Percentiles rank a stretch among this genome's conserved stretches.
These are phyloP conservation scores for Uria lomvia DNA, from an alignment of 2,113 vertebrate genomes.

Conservation along the genomic window DNA sequence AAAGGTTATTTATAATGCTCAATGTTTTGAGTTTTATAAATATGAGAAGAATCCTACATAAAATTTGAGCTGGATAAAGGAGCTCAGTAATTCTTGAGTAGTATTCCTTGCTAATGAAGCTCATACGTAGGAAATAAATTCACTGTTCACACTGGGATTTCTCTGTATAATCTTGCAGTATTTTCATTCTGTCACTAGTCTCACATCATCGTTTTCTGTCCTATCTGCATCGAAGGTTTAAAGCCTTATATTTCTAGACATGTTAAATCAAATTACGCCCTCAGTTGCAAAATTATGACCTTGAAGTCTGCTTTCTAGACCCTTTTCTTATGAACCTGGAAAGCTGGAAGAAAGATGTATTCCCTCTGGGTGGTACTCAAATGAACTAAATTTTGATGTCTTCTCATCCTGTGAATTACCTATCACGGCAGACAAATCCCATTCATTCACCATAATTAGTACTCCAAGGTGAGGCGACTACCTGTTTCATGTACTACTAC, in stretches of 20 bases:
- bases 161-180: neutral
- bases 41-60: neutral
- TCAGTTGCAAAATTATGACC: neutral
- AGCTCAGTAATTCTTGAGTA: neutral
- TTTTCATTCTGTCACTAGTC: neutral
- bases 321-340: neutral
- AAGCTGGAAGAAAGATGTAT: neutral
- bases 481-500: conserved; percentile 30
- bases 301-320: conserved; percentile 26
- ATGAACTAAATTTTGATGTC: conserved; percentile 41
- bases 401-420: conserved; percentile 29
- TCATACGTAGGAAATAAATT: neutral
- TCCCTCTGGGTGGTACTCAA: conserved; percentile 19
- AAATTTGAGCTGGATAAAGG: neutral
- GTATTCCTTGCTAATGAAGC: neutral
- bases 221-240: neutral
- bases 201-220: neutral
- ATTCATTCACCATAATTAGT: conserved; percentile 54
- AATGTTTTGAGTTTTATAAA: neutral
- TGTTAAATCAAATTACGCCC: neutral
- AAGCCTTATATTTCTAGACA: neutral
- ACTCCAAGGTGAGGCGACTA: conserved; percentile 47
- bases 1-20: neutral
- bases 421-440: conserved; percentile 11
- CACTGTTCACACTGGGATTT: neutral